Percentiles rank a stretch among this genome's conserved stretches.
phyloP scores from a whole-genome alignment of 1,140 invertebrate genomes.

The Drosophila pallidifrons region DNA sequence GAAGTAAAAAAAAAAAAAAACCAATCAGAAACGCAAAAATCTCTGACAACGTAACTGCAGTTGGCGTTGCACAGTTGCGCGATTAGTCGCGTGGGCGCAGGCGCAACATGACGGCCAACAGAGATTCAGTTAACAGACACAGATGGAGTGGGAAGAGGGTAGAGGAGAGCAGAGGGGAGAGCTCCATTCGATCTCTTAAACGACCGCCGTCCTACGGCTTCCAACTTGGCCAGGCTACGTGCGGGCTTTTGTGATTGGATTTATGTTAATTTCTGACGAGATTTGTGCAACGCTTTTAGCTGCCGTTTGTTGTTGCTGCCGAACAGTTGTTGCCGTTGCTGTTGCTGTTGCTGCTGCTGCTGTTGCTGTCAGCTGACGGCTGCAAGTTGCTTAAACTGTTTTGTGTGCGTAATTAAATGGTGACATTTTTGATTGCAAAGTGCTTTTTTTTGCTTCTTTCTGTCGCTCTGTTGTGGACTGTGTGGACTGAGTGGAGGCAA shows the following conservation, averaged over 20 bases:
- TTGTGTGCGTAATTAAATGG: conserved; percentile 82
- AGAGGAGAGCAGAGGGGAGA: not conserved
- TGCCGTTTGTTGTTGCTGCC: conserved; percentile 46
- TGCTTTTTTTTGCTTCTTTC: conserved; percentile 44
- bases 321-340: conserved; percentile 28
- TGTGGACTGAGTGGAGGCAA: not conserved
- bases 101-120: conserved; percentile 80
- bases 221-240: conserved; percentile 52
- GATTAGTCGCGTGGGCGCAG: conserved; percentile 73
- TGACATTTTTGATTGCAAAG: conserved; percentile 81
- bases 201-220: conserved; percentile 72
- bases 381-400: conserved; percentile 77
- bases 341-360: conserved; percentile 34
- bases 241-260: conserved; percentile 80
- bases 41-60: conserved; percentile 78
- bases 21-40: conserved; percentile 75
- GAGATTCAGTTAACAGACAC: conserved; percentile 66
- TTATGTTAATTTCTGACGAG: conserved; percentile 82
- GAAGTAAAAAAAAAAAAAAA: conserved; percentile 39
- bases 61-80: conserved; percentile 65
- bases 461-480: not conserved
- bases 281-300: conserved; percentile 76
- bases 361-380: conserved; percentile 66
- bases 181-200: conserved; percentile 49
- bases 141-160: not conserved